phyloP scores from a whole-genome alignment of 2,797 vertebrate species.

The Tragopan temminckii region DNA sequence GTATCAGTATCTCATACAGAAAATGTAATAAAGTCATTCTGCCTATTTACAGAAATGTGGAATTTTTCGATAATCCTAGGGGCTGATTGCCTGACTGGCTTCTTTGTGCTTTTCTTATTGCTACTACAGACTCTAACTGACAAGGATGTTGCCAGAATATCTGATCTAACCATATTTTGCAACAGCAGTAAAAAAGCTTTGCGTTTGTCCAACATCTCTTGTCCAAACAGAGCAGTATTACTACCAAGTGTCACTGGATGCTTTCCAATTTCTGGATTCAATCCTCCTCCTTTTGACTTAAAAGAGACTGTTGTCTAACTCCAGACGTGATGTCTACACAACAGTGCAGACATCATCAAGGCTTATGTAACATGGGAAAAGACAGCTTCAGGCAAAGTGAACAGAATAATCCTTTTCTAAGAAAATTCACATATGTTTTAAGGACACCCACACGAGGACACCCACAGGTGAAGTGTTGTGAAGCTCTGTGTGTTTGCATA shows the following conservation, averaged over 20 bases:
- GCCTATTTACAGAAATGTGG: not conserved
- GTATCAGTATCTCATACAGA: not conserved
- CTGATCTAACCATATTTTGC: not conserved
- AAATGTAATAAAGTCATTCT: not conserved
- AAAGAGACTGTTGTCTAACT: not conserved
- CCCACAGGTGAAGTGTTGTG: not conserved
- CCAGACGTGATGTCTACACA: not conserved
- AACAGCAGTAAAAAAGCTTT: conserved; percentile 27
- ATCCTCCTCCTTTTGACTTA: not conserved
- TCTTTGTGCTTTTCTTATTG: not conserved
- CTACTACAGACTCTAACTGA: not conserved
- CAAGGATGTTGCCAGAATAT: not conserved
- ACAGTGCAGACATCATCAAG: not conserved
- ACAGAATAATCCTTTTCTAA: not conserved
- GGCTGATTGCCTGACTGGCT: not conserved
- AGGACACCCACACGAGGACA: not conserved
- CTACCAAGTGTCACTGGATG: not conserved
- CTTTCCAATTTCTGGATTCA: not conserved
- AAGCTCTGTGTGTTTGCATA: not conserved
- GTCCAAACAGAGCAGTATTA: not conserved
- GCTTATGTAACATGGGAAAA: not conserved
- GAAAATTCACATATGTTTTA: not conserved
- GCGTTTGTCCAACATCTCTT: conserved; percentile 6
- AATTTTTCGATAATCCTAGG: not conserved
- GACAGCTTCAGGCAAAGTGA: not conserved